Evolutionary conservation across 2,888 invertebrate species (phyloP), one percentile per base, ranked within the genome.

Genomic region (Pachymerium ferrugineum): DNA sequence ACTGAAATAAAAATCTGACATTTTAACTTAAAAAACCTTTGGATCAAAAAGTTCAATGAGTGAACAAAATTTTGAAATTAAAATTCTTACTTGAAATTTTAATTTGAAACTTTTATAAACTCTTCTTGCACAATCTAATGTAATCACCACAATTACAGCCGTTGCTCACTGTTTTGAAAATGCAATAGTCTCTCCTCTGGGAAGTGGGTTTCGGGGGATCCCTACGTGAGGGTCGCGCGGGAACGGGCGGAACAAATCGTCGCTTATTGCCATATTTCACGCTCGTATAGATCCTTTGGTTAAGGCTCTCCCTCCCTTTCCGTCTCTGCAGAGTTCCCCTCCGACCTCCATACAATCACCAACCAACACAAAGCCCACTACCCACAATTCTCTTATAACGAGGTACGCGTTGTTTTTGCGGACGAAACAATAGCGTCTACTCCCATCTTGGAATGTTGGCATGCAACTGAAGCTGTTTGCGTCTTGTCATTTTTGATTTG

Each of bases 181-280:
- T 22, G 47, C 47, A 47, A 47, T 16, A 47, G 47, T 47, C 47
- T 47, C n/a, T n/a, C n/a, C n/a, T n/a, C 47, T 47, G 47, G 47
- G 3, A 47, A 16, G n/a, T 6, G 47, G 22, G 47, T 47, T n/a
- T n/a, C n/a, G 47, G 22, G 47, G 47, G 47, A 19, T 22, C 19
- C 8, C 47, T 8, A 47, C 16, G n/a, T n/a, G 47, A 47, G 47
- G 47, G 47, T 47, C 47, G 47, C 47, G 47, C 14, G n/a, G 47
- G 47, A 47, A 47, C 47, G 47, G 47, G 47, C 47, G 47, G 47
- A 47, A 47, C 47, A 47, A 47, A 47, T 47, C 47, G 47, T 47
- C 47, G 47, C 47, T 47, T 47, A 47, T 47, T 47, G 47, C 47
- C 47, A 47, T 47, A 47, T 47, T 47, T 47, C 47, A 47, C 47